Evolutionary conservation across 1,140 invertebrate genomes (phyloP).

Genomic region (Trichomalopsis sarcophagae): DNA sequence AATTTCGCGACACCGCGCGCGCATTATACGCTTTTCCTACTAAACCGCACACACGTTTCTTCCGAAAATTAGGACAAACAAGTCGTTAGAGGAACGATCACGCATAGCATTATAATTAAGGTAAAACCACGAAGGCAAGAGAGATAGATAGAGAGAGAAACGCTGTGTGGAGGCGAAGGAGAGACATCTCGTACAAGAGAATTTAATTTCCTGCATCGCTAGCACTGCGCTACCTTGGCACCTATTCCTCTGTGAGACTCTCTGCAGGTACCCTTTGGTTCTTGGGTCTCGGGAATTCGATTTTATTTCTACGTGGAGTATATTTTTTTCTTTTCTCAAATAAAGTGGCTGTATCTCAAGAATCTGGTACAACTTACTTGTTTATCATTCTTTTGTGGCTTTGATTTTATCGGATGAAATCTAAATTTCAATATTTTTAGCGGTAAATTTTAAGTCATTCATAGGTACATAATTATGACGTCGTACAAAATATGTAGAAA

Average conservation of each 20-base stretch:
- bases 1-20: background rate
- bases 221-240: too few species aligned
- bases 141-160: background rate
- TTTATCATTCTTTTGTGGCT: too few species aligned
- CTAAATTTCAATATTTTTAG: too few species aligned
- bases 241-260: background rate
- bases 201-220: slow-evolving; percentile 14
- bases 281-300: background rate
- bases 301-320: too few species aligned
- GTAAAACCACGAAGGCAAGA: background rate
- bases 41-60: background rate
- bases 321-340: too few species aligned
- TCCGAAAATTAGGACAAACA: slow-evolving; percentile 36
- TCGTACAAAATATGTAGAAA: too few species aligned
- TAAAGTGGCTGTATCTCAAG: too few species aligned
- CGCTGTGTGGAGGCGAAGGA: background rate
- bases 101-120: slow-evolving; percentile 22
- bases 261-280: background rate
- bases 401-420: too few species aligned
- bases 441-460: too few species aligned
- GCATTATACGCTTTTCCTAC: background rate
- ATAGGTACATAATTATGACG: too few species aligned
- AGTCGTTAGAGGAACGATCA: slow-evolving; percentile 27
- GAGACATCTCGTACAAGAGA: background rate
- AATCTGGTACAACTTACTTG: too few species aligned